Base-by-base conservation (phyloP, 2,113 vertebrate species). In the Hemiprocne comata region DNA sequence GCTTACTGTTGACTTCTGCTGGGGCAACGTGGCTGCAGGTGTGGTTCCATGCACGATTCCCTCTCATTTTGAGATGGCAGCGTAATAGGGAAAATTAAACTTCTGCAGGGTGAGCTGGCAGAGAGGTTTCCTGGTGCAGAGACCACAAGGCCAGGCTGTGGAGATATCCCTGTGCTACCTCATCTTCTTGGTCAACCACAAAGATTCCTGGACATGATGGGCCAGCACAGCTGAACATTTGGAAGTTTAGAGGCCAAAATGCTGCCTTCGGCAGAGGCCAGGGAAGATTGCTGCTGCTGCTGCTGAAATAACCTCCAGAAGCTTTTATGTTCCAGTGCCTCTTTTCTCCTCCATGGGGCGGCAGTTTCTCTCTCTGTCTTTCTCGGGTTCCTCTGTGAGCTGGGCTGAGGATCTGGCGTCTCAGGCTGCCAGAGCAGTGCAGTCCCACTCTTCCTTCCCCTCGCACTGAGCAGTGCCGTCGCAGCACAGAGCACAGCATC, bases 391-490 rank as follows among this genome's bases (percentile, higher is more conserved):
- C 62, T 54, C 53, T 40, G 46, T 40, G 24, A 54, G 24, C 53
- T 76, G 29, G 21, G 33, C 44, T 40, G 36, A 58, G 82, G 36
- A 19, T 20, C 15, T 34, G 55, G 7, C 4, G 1, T 80, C 9
- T 5, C 3, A 3, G 16, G 15, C 53, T 66, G 36, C 40, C 44
- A 61, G 44, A 28, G 7, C 4, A 26, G 33, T 3, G 5, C 2
- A 4, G 44, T 7, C 31, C 33, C 3, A 13, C 55, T 55, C 55
- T 85, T 26, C 50, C n/a, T 42, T 53, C n/a, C 31, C 34, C 15
- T 53, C 0, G 0, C 76, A n/a, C 28, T 0, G 0, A 40, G 44
- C 26, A 38, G 20, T 34, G 74, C 25, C 0, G 0, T 17, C 36
- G n/a, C 73, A 61, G 66, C 3, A 2, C n/a, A 46, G 44, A 50